These are phyloP conservation scores for Amblyornis subalaris DNA, from an alignment of 2,113 vertebrate genomes.

Conservation along the genomic window DNA sequence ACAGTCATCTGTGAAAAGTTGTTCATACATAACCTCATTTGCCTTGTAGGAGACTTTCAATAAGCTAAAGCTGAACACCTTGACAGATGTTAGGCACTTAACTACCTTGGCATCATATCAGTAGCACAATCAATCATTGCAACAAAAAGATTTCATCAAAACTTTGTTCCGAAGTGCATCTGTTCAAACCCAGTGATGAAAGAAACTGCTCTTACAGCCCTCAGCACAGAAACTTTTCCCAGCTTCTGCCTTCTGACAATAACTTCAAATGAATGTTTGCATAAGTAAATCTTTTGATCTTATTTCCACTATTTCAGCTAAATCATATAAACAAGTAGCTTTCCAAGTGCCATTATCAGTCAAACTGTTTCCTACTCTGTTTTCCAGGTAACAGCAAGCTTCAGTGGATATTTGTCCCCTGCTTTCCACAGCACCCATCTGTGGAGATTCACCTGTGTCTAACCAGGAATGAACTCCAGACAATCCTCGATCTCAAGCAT, in stretches of 20 bases:
- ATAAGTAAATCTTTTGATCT: background rate
- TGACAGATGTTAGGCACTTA: conserved; percentile 31
- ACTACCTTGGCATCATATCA: background rate
- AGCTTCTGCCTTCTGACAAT: background rate
- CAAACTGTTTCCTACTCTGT: background rate
- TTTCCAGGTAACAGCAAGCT: background rate
- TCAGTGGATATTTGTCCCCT: background rate
- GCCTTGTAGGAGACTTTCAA: background rate
- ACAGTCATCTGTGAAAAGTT: background rate
- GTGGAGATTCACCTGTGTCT: background rate
- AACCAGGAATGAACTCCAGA: rapidly evolving
- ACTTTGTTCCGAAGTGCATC: background rate
- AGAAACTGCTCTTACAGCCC: background rate
- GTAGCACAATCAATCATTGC: background rate
- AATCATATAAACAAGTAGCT: background rate
- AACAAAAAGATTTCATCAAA: conserved; percentile 20
- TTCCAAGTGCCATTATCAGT: background rate
- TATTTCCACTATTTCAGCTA: background rate
- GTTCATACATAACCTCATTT: background rate
- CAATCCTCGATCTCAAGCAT: background rate
- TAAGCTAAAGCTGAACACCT: background rate
- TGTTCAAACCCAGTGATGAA: background rate
- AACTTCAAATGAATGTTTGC: background rate
- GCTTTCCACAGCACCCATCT: background rate
- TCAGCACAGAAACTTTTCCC: background rate